Conservation (phyloP, 2,797 vertebrate genomes). For the Esox masquinongy region DNA sequence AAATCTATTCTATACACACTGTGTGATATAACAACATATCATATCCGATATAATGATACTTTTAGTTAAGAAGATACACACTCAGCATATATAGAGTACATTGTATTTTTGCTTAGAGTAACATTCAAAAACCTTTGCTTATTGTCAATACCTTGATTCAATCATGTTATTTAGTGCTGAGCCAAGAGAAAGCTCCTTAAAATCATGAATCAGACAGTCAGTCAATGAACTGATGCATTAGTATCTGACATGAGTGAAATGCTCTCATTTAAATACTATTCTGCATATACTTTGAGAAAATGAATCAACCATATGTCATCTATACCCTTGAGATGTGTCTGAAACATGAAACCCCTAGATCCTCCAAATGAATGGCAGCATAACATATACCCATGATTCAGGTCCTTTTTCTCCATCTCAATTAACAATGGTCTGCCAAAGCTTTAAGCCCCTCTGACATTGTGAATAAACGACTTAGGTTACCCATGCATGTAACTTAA, state of each 20-base stretch:
- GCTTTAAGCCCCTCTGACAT: slow-evolving; percentile 29
- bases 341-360: slow-evolving; percentile 14
- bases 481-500: slow-evolving; percentile 49
- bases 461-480: slow-evolving; percentile 52
- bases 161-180: background rate
- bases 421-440: slow-evolving; percentile 49
- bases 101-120: background rate
- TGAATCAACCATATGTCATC: slow-evolving; percentile 19
- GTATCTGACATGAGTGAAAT: background rate
- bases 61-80: background rate
- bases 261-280: background rate
- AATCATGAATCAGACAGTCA: background rate
- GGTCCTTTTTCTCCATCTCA: slow-evolving; percentile 44
- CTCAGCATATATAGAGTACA: background rate
- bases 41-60: background rate
- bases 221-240: background rate
- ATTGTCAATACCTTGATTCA: slow-evolving; percentile 4
- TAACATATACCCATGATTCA: slow-evolving; percentile 31
- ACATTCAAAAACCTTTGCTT: background rate
- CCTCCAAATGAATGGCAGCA: slow-evolving; percentile 18
- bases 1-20: no score
- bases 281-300: slow-evolving; percentile 13
- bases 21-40: background rate
- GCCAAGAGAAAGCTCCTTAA: background rate
- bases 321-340: slow-evolving; percentile 26